Conservation (phyloP, 1,140 invertebrate genomes). For the Drosophila punjabiensis region DNA sequence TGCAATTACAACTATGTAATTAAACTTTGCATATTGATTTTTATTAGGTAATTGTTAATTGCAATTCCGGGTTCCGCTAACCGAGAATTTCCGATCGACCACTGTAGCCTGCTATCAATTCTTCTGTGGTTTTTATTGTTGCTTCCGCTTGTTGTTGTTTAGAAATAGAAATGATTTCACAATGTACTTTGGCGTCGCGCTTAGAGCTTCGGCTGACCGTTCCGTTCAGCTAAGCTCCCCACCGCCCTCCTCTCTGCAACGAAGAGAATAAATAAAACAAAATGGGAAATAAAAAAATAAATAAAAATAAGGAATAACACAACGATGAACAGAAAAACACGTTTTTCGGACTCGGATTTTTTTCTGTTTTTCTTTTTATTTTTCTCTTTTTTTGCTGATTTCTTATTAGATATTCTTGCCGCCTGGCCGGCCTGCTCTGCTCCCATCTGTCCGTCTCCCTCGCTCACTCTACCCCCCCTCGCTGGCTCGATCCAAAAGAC, state of each 20-base stretch:
- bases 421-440: conserved; percentile 23
- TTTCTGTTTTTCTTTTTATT: not conserved
- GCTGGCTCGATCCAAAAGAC: conserved; percentile 28
- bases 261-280: conserved; percentile 34
- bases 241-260: conserved; percentile 7
- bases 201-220: conserved; percentile 40
- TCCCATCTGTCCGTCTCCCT: conserved; percentile 24
- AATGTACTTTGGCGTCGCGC: conserved; percentile 60
- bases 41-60: not conserved
- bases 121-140: conserved; percentile 39
- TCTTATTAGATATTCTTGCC: conserved; percentile 67
- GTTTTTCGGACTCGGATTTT: conserved; percentile 51
- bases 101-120: conserved; percentile 50
- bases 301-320: conserved; percentile 32
- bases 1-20: not conserved
- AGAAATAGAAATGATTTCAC: conserved; percentile 82
- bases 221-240: conserved; percentile 25
- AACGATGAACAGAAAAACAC: conserved; percentile 53
- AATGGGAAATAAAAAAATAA: conserved; percentile 20
- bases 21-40: conserved; percentile 3
- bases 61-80: conserved; percentile 15
- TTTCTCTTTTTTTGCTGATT: conserved; percentile 58
- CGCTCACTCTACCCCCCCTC: conserved; percentile 28
- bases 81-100: conserved; percentile 25
- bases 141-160: conserved; percentile 71